Evolutionary conservation across 2,797 vertebrate species (phyloP), one percentile per base, ranked within the genome.

Genomic region (Dendrocincla tyrannina): DNA sequence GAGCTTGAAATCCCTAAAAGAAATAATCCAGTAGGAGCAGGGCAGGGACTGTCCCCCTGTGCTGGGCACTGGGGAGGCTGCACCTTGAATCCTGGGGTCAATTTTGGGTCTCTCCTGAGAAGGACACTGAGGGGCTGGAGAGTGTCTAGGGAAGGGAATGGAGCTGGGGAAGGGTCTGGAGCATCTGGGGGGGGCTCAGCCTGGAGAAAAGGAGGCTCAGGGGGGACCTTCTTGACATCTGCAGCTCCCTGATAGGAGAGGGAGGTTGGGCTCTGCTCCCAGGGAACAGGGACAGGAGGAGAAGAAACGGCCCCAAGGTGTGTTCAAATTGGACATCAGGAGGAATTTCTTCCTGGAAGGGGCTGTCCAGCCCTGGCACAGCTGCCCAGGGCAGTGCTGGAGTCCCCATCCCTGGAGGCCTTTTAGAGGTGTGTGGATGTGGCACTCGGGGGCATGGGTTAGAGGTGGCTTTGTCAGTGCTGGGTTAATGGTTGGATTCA

Each of bases 81-180:
- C 77, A 46, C 8, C 41, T 28, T 0, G 0, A 7, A 9, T 13
- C 5, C 41, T 33, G 63, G 13, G 32, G 2, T 6, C 28, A 27
- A 2, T 2, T 28, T n/a, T 80, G 74, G 32, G 19, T 3, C 5
- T 9, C 17, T 33, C 1, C 0, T 8, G 37, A 1, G 44, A 30
- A 16, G 19, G 69, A 3, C 4, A 2, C 1, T 2, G 58, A 53
- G 24, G 46, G 7, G 15, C 11, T 80, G 63, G 24, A 68, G 24
- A 0, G 0, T 11, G 17, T 4, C 24, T 20, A 47, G 30, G 8
- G n/a, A 7, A 10, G 33, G 32, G 11, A 59, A 3, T 73, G 37
- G 70, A 70, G 70, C 44, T 44, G 42, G 27, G 9, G 19, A 7
- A 12, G 32, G 32, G 11, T 52, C 4, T 73, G 39, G 70, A 70